phyloP scores from a whole-genome alignment of 2,113 vertebrate genomes.

The Corvus hawaiiensis region DNA sequence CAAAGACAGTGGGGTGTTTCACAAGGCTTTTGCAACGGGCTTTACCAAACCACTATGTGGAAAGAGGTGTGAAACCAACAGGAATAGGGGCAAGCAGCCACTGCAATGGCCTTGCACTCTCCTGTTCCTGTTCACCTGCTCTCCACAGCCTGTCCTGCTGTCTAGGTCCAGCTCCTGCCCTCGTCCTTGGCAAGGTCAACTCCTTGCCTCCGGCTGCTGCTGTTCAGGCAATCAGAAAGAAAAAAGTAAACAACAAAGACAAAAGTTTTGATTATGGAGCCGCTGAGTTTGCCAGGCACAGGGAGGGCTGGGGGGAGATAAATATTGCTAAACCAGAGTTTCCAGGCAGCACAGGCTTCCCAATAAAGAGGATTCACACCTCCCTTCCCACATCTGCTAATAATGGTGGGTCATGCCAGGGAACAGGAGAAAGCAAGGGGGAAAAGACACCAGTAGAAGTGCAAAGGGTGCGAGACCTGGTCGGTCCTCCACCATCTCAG shows the following conservation, averaged over 20 bases:
- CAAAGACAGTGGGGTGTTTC: background rate
- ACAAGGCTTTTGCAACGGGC: background rate
- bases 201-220: background rate
- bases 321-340: background rate
- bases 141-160: background rate
- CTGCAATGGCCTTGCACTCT: background rate
- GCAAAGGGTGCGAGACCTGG: background rate
- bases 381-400: background rate
- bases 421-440: background rate
- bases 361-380: background rate
- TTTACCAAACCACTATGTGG: background rate
- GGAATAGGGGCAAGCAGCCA: background rate
- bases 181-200: background rate
- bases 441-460: background rate
- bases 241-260: background rate
- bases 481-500: background rate
- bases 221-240: background rate
- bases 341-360: background rate
- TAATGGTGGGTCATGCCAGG: fast-evolving
- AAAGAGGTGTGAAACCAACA: background rate
- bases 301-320: background rate
- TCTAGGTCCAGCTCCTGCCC: background rate
- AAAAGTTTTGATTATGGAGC: background rate
- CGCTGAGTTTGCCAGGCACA: background rate
- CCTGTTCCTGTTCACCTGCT: background rate